These are phyloP conservation scores for Eilema griseolum DNA, from an alignment of 2,888 invertebrate genomes.

Conservation along the genomic window DNA sequence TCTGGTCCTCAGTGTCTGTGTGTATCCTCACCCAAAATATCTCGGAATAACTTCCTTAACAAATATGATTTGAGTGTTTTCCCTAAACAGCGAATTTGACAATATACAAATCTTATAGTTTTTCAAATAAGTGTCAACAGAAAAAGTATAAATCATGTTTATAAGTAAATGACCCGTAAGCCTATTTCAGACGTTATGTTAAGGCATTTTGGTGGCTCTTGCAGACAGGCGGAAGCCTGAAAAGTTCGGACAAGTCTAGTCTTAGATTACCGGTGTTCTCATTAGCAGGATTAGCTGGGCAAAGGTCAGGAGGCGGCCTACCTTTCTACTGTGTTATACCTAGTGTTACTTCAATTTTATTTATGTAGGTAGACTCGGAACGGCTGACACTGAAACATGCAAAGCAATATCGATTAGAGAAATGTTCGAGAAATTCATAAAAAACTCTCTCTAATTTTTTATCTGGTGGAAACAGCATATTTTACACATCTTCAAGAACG, in stretches of 20 bases:
- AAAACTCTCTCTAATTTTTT: too few relatives aligned
- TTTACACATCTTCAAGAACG: too few relatives aligned
- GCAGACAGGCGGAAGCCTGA: conserved; percentile 23
- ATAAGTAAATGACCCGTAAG: neutral
- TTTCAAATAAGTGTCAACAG: neutral
- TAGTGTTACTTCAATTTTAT: neutral
- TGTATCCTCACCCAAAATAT: neutral
- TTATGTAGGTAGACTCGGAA: neutral
- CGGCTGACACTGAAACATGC: neutral
- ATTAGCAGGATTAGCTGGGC: conserved; percentile 19
- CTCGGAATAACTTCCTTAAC: neutral
- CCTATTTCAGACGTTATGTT: neutral
- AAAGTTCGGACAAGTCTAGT: conserved; percentile 17
- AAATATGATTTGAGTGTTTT: neutral
- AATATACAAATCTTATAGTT: neutral
- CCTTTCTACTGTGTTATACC: neutral
- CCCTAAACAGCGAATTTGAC: neutral
- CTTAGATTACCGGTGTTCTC: conserved; percentile 18
- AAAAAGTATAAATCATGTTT: neutral
- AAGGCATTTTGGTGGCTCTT: neutral
- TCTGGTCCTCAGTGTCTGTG: neutral
- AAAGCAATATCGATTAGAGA: neutral
- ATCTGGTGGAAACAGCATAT: too few relatives aligned
- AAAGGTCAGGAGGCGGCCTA: conserved; percentile 14
- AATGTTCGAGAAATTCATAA: neutral